These are phyloP conservation scores for Acleris laterana DNA, from an alignment of 2,888 invertebrate genomes.

Conservation along the genomic window DNA sequence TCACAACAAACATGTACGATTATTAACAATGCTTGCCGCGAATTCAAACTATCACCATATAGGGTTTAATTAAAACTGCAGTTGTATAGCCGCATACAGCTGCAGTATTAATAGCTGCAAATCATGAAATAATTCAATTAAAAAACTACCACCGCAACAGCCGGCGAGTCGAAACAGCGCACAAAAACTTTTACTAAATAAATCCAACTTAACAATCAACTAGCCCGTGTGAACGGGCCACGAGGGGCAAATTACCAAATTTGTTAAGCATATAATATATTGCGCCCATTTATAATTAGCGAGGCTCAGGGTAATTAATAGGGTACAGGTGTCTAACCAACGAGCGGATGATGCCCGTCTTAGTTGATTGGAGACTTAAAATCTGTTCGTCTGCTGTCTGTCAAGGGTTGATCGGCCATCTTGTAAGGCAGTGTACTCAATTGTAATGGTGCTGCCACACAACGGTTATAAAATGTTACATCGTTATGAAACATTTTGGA, in stretches of 20 bases:
- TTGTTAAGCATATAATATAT: constrained; percentile 61
- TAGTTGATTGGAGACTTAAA: constrained; percentile 54
- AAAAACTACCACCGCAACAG: not conserved
- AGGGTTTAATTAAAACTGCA: no score
- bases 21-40: no score
- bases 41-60: no score
- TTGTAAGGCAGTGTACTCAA: not conserved
- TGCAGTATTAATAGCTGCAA: no score
- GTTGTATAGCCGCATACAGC: no score
- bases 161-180: constrained; percentile 4
- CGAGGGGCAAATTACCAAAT: constrained; percentile 54
- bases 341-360: constrained; percentile 38
- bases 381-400: constrained; percentile 38
- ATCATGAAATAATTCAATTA: not conserved
- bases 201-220: constrained; percentile 34
- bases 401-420: constrained; percentile 10
- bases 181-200: constrained; percentile 27
- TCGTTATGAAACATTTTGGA: no score
- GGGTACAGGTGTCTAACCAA: constrained; percentile 57
- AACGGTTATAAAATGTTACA: no score
- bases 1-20: no score
- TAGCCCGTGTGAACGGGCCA: constrained; percentile 45
- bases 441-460: no score
- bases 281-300: constrained; percentile 66
- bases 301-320: constrained; percentile 50